phyloP scores from a whole-genome alignment of 2,888 invertebrate genomes.

The Gasteruption jaculator region DNA sequence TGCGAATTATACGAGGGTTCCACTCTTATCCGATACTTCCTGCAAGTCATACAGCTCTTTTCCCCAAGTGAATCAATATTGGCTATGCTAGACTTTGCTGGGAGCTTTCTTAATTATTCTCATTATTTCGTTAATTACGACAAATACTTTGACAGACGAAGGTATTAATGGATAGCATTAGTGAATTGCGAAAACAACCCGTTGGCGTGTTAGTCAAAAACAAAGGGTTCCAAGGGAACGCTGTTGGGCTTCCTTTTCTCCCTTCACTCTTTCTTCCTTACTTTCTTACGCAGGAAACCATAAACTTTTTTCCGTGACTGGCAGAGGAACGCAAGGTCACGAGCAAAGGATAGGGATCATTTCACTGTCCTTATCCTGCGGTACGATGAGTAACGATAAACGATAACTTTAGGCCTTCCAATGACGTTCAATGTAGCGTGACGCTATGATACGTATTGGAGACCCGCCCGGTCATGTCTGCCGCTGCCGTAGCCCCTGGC shows the following conservation, averaged over 20 bases:
- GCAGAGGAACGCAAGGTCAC: too few relatives aligned
- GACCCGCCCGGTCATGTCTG: slow-evolving; percentile 29
- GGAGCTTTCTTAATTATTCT: neutral
- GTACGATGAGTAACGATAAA: slow-evolving; percentile 37
- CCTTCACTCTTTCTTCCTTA: neutral
- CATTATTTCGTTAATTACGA: slow-evolving; percentile 29
- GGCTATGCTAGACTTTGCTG: too few relatives aligned
- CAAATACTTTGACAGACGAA: slow-evolving; percentile 47
- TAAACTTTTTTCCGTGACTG: slow-evolving; percentile 8
- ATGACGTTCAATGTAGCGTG: slow-evolving; percentile 47
- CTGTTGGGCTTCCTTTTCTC: slow-evolving; percentile 5
- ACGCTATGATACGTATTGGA: slow-evolving; percentile 42
- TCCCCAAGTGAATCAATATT: too few relatives aligned
- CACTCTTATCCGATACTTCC: too few relatives aligned
- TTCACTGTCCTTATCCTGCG: slow-evolving; percentile 22
- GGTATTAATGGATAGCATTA: slow-evolving; percentile 7
- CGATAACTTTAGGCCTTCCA: slow-evolving; percentile 39
- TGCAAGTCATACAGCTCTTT: too few relatives aligned
- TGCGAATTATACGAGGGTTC: too few relatives aligned
- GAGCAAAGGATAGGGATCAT: too few relatives aligned
- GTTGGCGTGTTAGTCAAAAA: too few relatives aligned
- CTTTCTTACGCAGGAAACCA: slow-evolving; percentile 4
- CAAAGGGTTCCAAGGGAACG: too few relatives aligned
- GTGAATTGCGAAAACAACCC: slow-evolving; percentile 50
- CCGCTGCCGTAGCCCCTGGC: slow-evolving; percentile 33